Base-by-base conservation (phyloP, 2,113 vertebrate species). In the Ibidorhyncha struthersii region DNA sequence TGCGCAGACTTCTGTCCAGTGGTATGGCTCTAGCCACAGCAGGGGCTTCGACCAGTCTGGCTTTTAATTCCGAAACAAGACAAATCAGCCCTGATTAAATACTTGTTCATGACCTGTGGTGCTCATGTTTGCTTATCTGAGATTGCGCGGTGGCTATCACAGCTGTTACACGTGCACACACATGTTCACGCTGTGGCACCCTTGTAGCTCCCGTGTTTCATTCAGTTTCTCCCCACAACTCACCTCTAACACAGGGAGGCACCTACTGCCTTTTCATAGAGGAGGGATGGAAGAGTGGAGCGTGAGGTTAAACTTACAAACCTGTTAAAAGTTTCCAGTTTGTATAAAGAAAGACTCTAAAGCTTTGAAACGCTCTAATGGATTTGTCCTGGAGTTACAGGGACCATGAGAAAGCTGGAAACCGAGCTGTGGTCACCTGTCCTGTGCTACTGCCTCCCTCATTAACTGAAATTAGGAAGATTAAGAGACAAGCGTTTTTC, bases 401-500 rank as follows among this genome's bases (percentile, higher is more conserved):
- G 38, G 61, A 17, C 32, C 7, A 3, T 16, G 14, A 27, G 36
- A n/a, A 18, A 52, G 55, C 29, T 58, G 32, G 62, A 40, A 73
- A 19, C 21, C 0, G 5, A 76, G 36, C 40, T 26, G 36, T 2
- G 0, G 19, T 4, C 14, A 3, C 36, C 41, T 19, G 49, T 9
- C 16, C 25, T 1, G 0, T 32, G 23, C 49, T 56, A 2, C 56
- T 50, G 74, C 41, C 66, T 53, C 49, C 15, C 47, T 43, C 29
- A 3, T 34, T n/a, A 29, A 29, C 7, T 4, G 43, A 16, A 41
- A 41, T 38, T 10, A 15, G 67, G 50, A 61, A 9, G 40, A 17
- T 5, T 3, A 20, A 30, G 32, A 21, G 56, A 30, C 38, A 58
- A 16, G 45, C 30, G 9, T 41, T 55, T 32, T 70, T 63, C 20